Percentiles rank a stretch among this genome's conserved stretches.
Evolutionary conservation across 2,113 vertebrate genomes (phyloP).

Genomic region (Atrichornis clamosus): DNA sequence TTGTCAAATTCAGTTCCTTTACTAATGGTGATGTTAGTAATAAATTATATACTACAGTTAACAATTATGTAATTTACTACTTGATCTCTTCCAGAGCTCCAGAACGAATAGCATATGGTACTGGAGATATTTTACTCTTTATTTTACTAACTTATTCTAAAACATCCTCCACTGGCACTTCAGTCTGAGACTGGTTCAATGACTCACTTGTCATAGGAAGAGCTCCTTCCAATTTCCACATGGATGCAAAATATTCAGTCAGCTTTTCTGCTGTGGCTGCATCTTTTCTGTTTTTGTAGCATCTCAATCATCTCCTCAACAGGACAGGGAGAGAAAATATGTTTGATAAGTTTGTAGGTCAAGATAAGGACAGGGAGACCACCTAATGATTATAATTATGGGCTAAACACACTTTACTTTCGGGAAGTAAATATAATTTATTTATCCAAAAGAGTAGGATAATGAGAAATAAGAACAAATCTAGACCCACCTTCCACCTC

Average conservation of each 20-base stretch:
- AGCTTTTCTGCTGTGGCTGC: not conserved
- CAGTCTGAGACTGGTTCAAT: not conserved
- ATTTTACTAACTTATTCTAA: conserved; percentile 25
- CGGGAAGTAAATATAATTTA: not conserved
- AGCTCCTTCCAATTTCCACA: not conserved
- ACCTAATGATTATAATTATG: not conserved
- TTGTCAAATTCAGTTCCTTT: not conserved
- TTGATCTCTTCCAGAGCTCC: not conserved
- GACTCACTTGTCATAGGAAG: not conserved
- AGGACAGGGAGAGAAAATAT: not conserved
- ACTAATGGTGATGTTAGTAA: not conserved
- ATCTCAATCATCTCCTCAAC: not conserved
- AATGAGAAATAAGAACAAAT: not conserved
- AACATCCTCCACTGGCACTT: not conserved
- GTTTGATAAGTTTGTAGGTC: not conserved
- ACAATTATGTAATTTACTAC: conserved; percentile 14
- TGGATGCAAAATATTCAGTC: not conserved
- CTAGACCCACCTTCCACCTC: not conserved
- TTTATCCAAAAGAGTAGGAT: not conserved
- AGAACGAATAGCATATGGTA: not conserved
- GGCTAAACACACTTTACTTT: not conserved
- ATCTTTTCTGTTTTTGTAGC: not conserved
- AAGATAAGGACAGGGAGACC: not conserved
- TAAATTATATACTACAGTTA: not conserved
- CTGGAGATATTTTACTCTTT: not conserved